phyloP scores from a whole-genome alignment of 2,797 vertebrate species.

The Pyrocephalus nanus region DNA sequence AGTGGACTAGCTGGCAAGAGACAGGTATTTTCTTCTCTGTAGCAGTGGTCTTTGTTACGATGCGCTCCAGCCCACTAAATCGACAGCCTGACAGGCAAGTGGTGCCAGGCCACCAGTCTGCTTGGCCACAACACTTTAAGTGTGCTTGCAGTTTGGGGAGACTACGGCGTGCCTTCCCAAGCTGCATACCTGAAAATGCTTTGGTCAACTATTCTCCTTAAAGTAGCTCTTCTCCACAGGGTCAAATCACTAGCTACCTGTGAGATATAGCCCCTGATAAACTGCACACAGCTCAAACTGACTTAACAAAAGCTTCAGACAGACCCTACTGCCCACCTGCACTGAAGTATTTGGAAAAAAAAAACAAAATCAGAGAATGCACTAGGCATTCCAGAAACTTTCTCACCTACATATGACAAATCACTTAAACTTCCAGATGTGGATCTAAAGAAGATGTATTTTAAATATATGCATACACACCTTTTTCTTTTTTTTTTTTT shows the following conservation, averaged over 20 bases:
- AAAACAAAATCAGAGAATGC: not conserved
- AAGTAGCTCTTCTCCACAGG: slow-evolving; percentile 51
- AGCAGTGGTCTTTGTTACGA: not conserved
- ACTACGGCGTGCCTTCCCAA: not conserved
- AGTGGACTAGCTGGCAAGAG: not conserved
- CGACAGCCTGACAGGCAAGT: not conserved
- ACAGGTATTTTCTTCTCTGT: not conserved
- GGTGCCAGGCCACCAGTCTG: not conserved
- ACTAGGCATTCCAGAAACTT: not conserved
- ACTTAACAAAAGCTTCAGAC: not conserved
- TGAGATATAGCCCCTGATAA: slow-evolving; percentile 10
- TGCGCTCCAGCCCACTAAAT: not conserved
- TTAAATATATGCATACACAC: not conserved
- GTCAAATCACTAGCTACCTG: not conserved
- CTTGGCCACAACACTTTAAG: not conserved
- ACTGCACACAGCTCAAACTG: slow-evolving; percentile 27
- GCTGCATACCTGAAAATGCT: slow-evolving; percentile 36
- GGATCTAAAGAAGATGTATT: not conserved
- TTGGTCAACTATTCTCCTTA: not conserved
- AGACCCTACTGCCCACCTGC: not conserved
- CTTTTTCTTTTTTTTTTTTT: not conserved
- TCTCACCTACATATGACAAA: not conserved
- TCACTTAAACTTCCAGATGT: not conserved
- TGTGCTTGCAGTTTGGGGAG: not conserved
- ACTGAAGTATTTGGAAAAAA: not conserved